phyloP scores from a whole-genome alignment of 2,888 invertebrate species.

The Uropetala carovei region DNA sequence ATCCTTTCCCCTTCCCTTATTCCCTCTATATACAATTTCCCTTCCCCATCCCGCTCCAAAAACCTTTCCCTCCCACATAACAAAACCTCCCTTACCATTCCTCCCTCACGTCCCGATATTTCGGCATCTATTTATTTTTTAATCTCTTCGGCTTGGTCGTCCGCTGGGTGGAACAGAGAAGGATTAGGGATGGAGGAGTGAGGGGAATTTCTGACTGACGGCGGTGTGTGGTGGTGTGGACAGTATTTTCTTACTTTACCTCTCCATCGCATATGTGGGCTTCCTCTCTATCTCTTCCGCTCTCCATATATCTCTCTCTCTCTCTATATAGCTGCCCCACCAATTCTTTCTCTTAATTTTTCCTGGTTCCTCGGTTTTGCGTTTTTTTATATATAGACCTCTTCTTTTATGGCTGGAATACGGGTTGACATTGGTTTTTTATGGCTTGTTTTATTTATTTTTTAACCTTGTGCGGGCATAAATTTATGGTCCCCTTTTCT shows the following conservation, averaged over 20 bases:
- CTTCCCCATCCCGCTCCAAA: too few relatives aligned
- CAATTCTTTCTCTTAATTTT: neutral
- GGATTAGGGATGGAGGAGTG: too few relatives aligned
- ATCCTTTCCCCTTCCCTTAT: too few relatives aligned
- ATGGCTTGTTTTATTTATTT: neutral
- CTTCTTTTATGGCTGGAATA: neutral
- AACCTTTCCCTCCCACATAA: neutral
- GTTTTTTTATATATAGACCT: neutral
- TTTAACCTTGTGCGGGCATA: too few relatives aligned
- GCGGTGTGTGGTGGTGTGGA: neutral
- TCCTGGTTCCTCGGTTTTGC: neutral
- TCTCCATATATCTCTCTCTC: neutral
- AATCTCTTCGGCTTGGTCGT: constrained; percentile 2
- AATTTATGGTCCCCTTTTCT: too few relatives aligned
- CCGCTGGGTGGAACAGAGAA: neutral
- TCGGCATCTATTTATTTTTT: neutral
- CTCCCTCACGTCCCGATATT: neutral
- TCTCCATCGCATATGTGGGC: neutral
- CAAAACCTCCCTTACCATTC: constrained; percentile 8
- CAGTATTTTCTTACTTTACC: neutral
- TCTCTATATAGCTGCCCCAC: neutral
- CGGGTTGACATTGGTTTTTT: neutral
- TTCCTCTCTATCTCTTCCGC: neutral
- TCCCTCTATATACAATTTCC: too few relatives aligned
- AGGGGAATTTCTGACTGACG: neutral